Evolutionary conservation across 2,797 vertebrate genomes (phyloP).

Genomic region (Heteromormyrus szaboi): DNA sequence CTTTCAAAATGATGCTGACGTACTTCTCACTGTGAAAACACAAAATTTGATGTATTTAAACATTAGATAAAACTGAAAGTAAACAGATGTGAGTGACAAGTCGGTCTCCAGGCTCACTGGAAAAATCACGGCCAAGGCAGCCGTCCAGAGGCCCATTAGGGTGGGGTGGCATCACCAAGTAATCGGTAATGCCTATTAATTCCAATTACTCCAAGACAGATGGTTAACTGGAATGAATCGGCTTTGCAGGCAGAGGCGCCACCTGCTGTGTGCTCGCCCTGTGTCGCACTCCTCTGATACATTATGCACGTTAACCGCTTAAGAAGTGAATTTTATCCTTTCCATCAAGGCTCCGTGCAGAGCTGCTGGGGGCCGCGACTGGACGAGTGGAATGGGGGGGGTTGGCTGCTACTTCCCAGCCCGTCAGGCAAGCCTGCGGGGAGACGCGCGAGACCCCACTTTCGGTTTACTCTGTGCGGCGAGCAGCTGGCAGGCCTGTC

Average conservation of each 20-base stretch:
- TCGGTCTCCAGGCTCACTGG: neutral
- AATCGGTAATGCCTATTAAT: slow-evolving; percentile 36
- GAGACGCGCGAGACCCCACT: slow-evolving; percentile 52
- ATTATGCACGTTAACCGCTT: slow-evolving; percentile 52
- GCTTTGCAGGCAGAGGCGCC: slow-evolving; percentile 51
- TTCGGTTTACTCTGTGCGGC: slow-evolving; percentile 50
- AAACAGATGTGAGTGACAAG: neutral
- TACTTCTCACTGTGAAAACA: slow-evolving; percentile 61
- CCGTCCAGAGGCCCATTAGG: slow-evolving; percentile 21
- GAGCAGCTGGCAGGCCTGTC: slow-evolving; percentile 54
- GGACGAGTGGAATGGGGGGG: slow-evolving; percentile 23
- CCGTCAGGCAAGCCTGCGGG: slow-evolving; percentile 35
- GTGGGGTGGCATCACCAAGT: slow-evolving; percentile 28
- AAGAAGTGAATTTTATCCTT: slow-evolving; percentile 59
- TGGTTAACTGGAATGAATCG: slow-evolving; percentile 58
- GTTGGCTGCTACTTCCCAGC: slow-evolving; percentile 46
- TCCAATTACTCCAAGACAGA: slow-evolving; percentile 51
- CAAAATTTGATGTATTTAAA: slow-evolving; percentile 36
- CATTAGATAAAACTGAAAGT: neutral
- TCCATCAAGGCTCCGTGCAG: slow-evolving; percentile 42
- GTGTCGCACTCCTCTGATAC: slow-evolving; percentile 56
- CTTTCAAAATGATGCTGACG: slow-evolving; percentile 67
- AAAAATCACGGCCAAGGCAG: slow-evolving; percentile 42
- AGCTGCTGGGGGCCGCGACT: slow-evolving; percentile 43
- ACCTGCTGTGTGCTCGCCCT: slow-evolving; percentile 48